Base-by-base conservation (phyloP, 2,888 invertebrate species). In the Myathropa florea region DNA sequence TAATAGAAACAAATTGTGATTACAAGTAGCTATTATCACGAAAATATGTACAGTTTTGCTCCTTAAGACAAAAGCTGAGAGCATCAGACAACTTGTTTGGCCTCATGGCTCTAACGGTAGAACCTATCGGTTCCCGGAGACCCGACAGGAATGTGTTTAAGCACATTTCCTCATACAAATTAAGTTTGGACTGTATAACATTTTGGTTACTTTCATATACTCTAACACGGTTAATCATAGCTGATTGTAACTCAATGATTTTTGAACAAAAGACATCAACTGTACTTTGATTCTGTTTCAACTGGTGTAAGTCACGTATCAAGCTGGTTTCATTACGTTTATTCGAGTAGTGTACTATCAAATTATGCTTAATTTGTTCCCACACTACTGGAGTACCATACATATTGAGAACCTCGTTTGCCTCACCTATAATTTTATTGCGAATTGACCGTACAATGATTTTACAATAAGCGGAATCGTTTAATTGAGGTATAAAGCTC, bases 91-190 rank as follows among this genome's bases (percentile, higher is more conserved):
- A 46, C 4, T 80, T 70, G 9, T 14, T 71, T 30, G 89, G 89
- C 67, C 84, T 78, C 88, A 89, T 89, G 3, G 89, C 83, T 61
- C 88, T 80, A 23, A 89, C 78, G 39, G 89, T 88, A 36, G 86
- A 80, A 2, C 88, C 88, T 57, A 89, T 7, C 0, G 88, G 88
- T 57, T 89, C 89, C n/a, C 61, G 84, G 24, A 89, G 68, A 9
- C 88, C 88, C 0, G 75, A 83, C 7, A 89, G 23, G 61, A 89
- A 89, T n/a, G 76, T 68, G 33, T 89, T 89, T 12, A 88, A 59
- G 36, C 87, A 88, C 88, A 89, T 88, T 65, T 89, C 88, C 7
- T 71, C 60, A 60, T 87, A 88, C 4, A 88, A 73, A 24, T 7
- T 10, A 61, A 75, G 67, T 59, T 89, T 89, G 3, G 88, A 63